Base-by-base conservation (phyloP, 2,113 vertebrate species). In the Macquaria australasica region DNA sequence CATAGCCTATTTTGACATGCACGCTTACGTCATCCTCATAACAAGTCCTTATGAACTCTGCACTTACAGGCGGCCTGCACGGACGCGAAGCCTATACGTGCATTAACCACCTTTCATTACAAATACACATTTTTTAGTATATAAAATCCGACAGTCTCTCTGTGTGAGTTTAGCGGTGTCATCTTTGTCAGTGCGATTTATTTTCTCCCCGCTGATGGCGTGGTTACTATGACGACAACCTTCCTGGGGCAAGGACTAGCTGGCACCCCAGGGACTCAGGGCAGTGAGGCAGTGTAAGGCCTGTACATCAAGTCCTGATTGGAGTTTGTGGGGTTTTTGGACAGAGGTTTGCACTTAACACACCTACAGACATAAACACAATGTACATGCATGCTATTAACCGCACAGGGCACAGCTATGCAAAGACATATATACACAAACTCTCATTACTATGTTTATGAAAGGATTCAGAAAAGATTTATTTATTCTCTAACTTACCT, bases 221-320 rank as follows among this genome's bases (percentile, higher is more conserved):
- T 91, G 90, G 96, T 96, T 96, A 93, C 90, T 93, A 95, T 96
- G 95, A 95, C 91, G 89, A 96, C 94, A 93, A 78, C 91, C 91
- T 93, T 95, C 91, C 79, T 60, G 87, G 90, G 87, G 87, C 91
- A 94, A 93, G 92, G 93, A 91, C 93, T 86, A 82, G 59, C 85
- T 89, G 92, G 91, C 83, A 93, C 92, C 89, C 90, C 31, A 51
- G 89, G 91, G 93, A 94, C 60, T n/a, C 78, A 37, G 85, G 66
- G 31, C 69, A 77, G 48, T 39, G 68, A 81, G 64, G 68, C 53
- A 56, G 43, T 53, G 1, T 51, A 21, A 68, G 74, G 63, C 62
- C 51, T 71, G 69, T 60, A 59, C 67, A 71, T 71, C 55, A 63
- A 71, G 86, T 64, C 84, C 71, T 74, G 56, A 71, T 66, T 84